These are phyloP conservation scores for Agrotis exclamationis DNA, from an alignment of 2,888 invertebrate genomes.

Conservation along the genomic window DNA sequence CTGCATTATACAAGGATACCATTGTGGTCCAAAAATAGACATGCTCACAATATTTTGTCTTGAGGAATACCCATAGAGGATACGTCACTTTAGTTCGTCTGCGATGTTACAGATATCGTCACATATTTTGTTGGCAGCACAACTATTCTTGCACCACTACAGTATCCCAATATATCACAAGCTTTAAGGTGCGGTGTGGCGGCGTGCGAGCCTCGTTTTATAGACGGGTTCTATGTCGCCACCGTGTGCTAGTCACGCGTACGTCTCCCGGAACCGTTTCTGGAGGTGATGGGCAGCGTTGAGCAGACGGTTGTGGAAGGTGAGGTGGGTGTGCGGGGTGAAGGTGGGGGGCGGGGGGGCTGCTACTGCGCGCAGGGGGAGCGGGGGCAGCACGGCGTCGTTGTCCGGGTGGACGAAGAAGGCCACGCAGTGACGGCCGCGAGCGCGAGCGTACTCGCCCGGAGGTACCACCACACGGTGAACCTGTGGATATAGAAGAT, in stretches of 20 bases:
- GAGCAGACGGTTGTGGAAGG: slow-evolving; percentile 91
- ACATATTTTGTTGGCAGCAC: background rate
- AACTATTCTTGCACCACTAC: background rate
- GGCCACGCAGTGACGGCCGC: slow-evolving; percentile 94
- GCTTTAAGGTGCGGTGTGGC: slow-evolving; percentile 71
- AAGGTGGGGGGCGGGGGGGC: slow-evolving; percentile 82
- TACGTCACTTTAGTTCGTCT: background rate
- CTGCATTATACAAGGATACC: slow-evolving; percentile 15
- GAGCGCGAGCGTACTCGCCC: slow-evolving; percentile 91
- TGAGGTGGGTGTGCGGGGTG: slow-evolving; percentile 85
- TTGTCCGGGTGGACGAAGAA: slow-evolving; percentile 95
- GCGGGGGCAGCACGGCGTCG: slow-evolving; percentile 87
- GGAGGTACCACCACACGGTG: slow-evolving; percentile 94
- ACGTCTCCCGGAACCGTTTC: slow-evolving; percentile 93
- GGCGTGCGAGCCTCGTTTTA: slow-evolving; percentile 70
- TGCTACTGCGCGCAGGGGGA: slow-evolving; percentile 85
- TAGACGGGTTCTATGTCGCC: slow-evolving; percentile 61
- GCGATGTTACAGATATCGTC: background rate
- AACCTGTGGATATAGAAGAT: slow-evolving; percentile 82
- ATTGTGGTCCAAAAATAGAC: background rate
- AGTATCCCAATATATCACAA: background rate
- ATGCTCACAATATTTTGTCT: background rate
- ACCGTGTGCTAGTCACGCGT: slow-evolving; percentile 90
- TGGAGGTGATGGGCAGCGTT: slow-evolving; percentile 94
- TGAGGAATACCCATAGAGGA: too few relatives aligned